Percentiles rank a stretch among this genome's conserved stretches.
phyloP scores from a whole-genome alignment of 2,113 vertebrate genomes.

The Nannobrachium achirus region DNA sequence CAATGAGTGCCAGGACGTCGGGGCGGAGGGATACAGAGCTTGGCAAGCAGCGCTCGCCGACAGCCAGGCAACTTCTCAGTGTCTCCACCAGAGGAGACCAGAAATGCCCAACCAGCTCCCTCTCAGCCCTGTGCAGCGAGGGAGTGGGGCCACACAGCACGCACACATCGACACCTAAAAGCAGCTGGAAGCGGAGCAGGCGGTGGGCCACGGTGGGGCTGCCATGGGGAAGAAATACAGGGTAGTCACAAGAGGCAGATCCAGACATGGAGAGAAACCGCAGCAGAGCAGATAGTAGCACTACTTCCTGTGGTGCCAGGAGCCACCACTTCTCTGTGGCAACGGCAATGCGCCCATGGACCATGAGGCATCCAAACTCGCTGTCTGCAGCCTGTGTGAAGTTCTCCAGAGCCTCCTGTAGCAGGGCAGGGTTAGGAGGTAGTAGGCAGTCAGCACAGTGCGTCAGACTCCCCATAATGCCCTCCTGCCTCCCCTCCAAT shows the following conservation, averaged over 20 bases:
- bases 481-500: constrained; percentile 74
- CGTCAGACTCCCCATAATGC: constrained; percentile 84
- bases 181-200: constrained; percentile 86
- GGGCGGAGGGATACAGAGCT: constrained; percentile 72
- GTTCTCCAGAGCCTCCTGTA: constrained; percentile 83
- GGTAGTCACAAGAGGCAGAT: constrained; percentile 85
- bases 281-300: constrained; percentile 84
- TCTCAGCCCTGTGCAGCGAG: constrained; percentile 79
- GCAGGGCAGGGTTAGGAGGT: constrained; percentile 69
- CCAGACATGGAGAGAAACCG: constrained; percentile 76
- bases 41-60: constrained; percentile 76
- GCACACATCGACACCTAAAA: constrained; percentile 84
- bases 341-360: constrained; percentile 77
- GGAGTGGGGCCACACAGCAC: constrained; percentile 88
- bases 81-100: constrained; percentile 85
- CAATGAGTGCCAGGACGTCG: constrained; percentile 83
- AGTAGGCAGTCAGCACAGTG: constrained; percentile 87
- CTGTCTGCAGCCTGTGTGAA: constrained; percentile 83
- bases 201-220: constrained; percentile 90
- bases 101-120: constrained; percentile 80
- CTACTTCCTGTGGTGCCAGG: constrained; percentile 83
- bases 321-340: constrained; percentile 92
- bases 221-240: constrained; percentile 89
- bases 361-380: constrained; percentile 84
- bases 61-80: constrained; percentile 78